Conservation (phyloP, 2,888 invertebrate genomes). For the Papilio demoleus region DNA sequence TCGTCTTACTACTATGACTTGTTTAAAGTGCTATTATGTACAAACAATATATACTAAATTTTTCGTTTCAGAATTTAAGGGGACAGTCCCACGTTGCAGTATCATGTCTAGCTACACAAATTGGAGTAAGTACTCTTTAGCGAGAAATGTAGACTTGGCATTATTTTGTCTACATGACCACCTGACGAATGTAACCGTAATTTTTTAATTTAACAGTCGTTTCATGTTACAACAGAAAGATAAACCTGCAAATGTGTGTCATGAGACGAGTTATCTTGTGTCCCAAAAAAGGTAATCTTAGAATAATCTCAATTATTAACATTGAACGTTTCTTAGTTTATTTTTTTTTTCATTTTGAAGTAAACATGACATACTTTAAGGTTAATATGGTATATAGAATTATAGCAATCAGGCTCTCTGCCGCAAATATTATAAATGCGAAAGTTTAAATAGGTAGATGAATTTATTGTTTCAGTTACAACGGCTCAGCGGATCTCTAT, state of each 20-base stretch:
- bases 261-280: conserved; percentile 13
- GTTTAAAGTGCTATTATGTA: too few species aligned
- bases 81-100: too few species aligned
- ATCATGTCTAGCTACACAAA: too few species aligned
- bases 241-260: conserved; percentile 10
- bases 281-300: conserved; percentile 10
- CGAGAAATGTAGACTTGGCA: neutral
- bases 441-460: neutral
- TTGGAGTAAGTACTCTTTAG: too few species aligned
- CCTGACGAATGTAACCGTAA: neutral
- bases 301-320: conserved; percentile 4
- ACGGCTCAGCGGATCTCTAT: too few species aligned
- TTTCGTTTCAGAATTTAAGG: too few species aligned
- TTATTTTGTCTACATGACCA: neutral
- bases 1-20: too few species aligned
- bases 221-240: neutral
- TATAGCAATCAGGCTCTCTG: too few species aligned
- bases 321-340: neutral
- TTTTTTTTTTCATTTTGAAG: neutral
- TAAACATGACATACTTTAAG: neutral
- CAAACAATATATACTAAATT: too few species aligned
- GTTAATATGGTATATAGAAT: too few species aligned
- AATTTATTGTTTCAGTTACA: too few species aligned
- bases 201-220: neutral
- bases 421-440: neutral